Percentiles rank a stretch among this genome's conserved stretches.
phyloP scores from a whole-genome alignment of 2,113 vertebrate genomes.

The Cavia aperea region DNA sequence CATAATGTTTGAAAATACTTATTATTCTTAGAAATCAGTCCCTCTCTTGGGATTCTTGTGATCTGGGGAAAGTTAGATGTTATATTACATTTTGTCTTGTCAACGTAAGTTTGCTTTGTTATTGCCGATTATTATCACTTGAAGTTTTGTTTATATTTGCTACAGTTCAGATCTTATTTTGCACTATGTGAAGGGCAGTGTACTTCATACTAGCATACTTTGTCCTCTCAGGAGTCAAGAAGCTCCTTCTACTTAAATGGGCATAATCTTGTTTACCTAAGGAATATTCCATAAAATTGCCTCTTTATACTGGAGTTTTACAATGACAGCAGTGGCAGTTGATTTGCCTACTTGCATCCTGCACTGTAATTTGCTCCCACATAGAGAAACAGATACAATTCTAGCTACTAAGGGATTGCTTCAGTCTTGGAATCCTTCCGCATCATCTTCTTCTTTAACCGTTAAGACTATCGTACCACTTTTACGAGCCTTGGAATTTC shows the following conservation, averaged over 20 bases:
- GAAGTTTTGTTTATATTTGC: background rate
- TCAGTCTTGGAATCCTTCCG: background rate
- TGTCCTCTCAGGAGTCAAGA: background rate
- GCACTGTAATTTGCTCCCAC: background rate
- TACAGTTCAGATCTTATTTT: background rate
- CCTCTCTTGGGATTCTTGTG: constrained; percentile 22
- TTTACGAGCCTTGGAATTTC: background rate
- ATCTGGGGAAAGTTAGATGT: background rate
- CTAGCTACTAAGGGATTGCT: background rate
- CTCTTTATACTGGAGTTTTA: background rate
- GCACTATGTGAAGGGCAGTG: background rate
- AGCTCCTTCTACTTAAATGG: background rate
- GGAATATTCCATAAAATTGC: background rate
- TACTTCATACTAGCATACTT: background rate
- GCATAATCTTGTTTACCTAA: background rate
- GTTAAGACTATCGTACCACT: background rate
- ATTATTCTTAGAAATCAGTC: constrained; percentile 41
- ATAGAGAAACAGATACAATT: background rate
- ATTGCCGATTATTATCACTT: background rate
- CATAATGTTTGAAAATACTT: background rate
- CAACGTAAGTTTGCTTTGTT: constrained; percentile 14
- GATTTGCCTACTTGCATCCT: background rate
- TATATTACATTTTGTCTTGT: background rate
- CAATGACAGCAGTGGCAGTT: background rate
- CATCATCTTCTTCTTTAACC: background rate